Evolutionary conservation across 2,797 vertebrate species (phyloP).

Genomic region (Amazonetta brasiliensis): DNA sequence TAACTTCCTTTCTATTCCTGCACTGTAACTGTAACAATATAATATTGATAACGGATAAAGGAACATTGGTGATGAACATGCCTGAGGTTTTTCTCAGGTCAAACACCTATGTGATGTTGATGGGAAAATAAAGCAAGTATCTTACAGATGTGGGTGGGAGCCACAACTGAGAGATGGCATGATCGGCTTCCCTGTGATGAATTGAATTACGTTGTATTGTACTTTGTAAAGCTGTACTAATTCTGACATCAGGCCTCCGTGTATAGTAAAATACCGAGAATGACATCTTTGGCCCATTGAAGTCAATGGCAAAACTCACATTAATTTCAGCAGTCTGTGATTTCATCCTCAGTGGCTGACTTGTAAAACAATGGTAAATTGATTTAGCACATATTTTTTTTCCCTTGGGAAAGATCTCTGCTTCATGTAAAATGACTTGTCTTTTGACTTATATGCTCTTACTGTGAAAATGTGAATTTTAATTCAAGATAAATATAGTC

Average conservation of each 20-base stretch:
- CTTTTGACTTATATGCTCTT: constrained; percentile 11
- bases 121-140: neutral
- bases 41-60: neutral
- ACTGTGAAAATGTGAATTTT: neutral
- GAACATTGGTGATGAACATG: neutral
- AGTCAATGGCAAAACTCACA: constrained; percentile 47
- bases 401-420: neutral
- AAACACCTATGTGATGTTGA: accelerated
- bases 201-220: neutral
- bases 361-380: constrained; percentile 55
- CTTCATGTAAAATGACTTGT: constrained; percentile 1
- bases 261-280: neutral
- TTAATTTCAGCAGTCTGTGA: constrained; percentile 18
- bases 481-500: neutral
- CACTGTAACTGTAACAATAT: neutral
- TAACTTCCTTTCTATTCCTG: neutral
- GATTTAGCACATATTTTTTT: neutral
- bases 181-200: neutral
- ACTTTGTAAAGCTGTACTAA: constrained; percentile 8
- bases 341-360: constrained; percentile 37
- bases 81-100: neutral
- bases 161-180: neutral
- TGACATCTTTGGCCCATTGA: constrained; percentile 10
- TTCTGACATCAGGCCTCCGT: constrained; percentile 18
- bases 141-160: neutral